Conservation (phyloP, 2,113 vertebrate species). For the Todiramphus saurophagus region DNA sequence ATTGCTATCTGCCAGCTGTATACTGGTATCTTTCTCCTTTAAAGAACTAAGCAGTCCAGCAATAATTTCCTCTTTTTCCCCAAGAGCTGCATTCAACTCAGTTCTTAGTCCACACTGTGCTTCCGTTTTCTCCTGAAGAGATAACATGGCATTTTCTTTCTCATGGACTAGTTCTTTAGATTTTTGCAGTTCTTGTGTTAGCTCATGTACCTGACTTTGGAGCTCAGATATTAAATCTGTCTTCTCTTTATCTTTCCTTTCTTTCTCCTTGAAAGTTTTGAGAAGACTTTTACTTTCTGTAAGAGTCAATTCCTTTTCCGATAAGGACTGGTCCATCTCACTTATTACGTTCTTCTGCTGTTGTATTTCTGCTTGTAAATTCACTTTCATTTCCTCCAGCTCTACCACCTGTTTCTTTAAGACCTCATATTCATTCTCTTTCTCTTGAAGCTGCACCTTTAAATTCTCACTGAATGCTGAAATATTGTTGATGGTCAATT, state of each 20-base stretch:
- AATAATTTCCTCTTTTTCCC: conserved; percentile 67
- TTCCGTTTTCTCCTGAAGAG: conserved; percentile 79
- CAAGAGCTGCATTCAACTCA: conserved; percentile 58
- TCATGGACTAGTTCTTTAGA: conserved; percentile 51
- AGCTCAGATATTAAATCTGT: conserved; percentile 64
- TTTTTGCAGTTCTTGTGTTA: conserved; percentile 44
- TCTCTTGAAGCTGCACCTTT: conserved; percentile 65
- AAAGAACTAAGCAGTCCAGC: conserved; percentile 60
- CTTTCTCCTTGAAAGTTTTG: conserved; percentile 66
- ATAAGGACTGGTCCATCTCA: conserved; percentile 54
- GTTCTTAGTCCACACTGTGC: conserved; percentile 62
- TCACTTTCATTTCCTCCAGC: conserved; percentile 67
- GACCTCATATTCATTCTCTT: conserved; percentile 72
- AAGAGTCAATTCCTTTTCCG: conserved; percentile 68
- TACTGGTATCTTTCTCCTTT: conserved; percentile 40
- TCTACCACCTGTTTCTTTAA: conserved; percentile 73
- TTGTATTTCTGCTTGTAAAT: conserved; percentile 64
- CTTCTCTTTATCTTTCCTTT: conserved; percentile 69
- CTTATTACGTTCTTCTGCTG: conserved; percentile 61
- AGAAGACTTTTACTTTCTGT: conserved; percentile 60
- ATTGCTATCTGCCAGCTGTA: conserved; percentile 42
- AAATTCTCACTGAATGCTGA: conserved; percentile 60
- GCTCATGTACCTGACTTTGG: conserved; percentile 52
- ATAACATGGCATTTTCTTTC: conserved; percentile 71
- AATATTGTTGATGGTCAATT: conserved; percentile 53